phyloP scores from a whole-genome alignment of 2,888 invertebrate genomes.

The Callyntrura sp. region DNA sequence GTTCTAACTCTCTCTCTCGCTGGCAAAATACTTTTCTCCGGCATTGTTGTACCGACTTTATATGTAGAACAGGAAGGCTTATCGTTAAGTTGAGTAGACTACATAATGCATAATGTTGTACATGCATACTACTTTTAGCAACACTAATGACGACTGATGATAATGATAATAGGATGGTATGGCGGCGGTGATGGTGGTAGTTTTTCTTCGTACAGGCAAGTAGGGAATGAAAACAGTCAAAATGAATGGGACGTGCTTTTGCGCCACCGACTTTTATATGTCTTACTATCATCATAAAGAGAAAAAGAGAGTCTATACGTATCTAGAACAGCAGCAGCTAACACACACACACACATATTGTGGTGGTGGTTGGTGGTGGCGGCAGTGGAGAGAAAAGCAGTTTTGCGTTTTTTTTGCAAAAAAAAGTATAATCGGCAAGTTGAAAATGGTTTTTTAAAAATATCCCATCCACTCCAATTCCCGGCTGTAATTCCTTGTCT shows the following conservation, averaged over 20 bases:
- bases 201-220: slow-evolving; percentile 1
- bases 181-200: neutral
- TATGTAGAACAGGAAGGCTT: slow-evolving; percentile 56
- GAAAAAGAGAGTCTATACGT: too few relatives aligned
- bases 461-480: neutral
- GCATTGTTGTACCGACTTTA: slow-evolving; percentile 43
- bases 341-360: neutral
- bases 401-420: slow-evolving; percentile 17
- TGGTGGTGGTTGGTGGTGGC: neutral
- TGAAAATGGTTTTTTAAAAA: slow-evolving; percentile 13
- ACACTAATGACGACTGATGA: slow-evolving; percentile 56
- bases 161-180: slow-evolving; percentile 32
- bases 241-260: neutral
- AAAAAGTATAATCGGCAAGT: slow-evolving; percentile 17
- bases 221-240: neutral
- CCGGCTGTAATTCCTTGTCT: slow-evolving; percentile 26
- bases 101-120: slow-evolving; percentile 11
- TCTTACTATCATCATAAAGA: too few relatives aligned
- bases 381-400: neutral
- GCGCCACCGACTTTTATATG: too few relatives aligned
- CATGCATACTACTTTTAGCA: slow-evolving; percentile 5
- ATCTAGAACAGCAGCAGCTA: too few relatives aligned
- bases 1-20: too few relatives aligned
- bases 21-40: slow-evolving; percentile 32
- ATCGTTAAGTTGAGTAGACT: slow-evolving; percentile 32